Conservation (phyloP, 2,797 vertebrate genomes). For the Lepilemur septentrionalis region DNA sequence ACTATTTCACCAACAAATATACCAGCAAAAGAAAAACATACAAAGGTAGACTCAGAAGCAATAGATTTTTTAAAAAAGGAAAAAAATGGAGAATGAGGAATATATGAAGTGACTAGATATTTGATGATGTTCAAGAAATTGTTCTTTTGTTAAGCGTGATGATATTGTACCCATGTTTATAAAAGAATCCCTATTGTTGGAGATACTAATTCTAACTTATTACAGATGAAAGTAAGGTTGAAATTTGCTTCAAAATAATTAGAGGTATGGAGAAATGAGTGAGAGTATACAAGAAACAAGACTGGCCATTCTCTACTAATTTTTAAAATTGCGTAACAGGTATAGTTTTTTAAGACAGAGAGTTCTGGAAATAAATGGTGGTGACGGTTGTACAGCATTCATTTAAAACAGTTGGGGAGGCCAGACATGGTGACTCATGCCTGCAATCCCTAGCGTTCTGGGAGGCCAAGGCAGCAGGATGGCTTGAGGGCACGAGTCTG, state of each 20-base stretch:
- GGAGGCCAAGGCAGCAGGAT: background rate
- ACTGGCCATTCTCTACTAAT: background rate
- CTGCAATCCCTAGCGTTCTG: background rate
- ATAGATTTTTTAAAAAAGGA: background rate
- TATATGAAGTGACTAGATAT: background rate
- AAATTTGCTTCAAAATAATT: background rate
- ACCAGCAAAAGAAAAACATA: background rate
- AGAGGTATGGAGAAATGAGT: background rate
- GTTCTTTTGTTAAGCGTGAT: background rate
- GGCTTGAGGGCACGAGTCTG: background rate
- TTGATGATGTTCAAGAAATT: background rate
- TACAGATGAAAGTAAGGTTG: background rate
- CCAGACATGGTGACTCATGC: no score
- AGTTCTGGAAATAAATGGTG: background rate
- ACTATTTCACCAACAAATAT: background rate
- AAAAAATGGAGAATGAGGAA: background rate
- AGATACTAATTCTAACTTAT: background rate
- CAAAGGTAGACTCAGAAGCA: background rate
- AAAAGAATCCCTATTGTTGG: background rate
- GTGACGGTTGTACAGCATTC: background rate
- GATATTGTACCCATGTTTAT: background rate
- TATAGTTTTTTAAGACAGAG: background rate
- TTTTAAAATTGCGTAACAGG: background rate
- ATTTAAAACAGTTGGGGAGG: background rate
- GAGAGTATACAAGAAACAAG: background rate